Evolutionary conservation across 2,113 vertebrate species (phyloP), one percentile per base, ranked within the genome.

Genomic region (Odobenus rosmarus): DNA sequence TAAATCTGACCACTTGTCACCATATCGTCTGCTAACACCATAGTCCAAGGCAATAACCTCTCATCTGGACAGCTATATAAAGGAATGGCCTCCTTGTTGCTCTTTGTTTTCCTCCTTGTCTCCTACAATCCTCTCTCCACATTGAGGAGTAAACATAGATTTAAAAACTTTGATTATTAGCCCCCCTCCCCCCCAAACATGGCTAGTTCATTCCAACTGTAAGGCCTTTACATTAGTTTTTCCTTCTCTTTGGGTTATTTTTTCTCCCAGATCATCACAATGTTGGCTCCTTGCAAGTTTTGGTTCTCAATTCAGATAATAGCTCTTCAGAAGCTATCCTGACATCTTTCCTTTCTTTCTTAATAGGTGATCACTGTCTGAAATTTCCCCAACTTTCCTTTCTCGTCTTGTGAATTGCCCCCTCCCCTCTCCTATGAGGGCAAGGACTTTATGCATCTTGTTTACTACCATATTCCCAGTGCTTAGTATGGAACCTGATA

Each of bases 321-420:
- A 90, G 5, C 31, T 89, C 31, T 28, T 93, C 23, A 95, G 69
- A 97, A 8, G 18, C 36, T 88, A 69, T 69, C 19, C 23, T 83
- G 39, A 55, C 28, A 67, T 53, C 42, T 61, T 91, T n/a, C n/a
- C 15, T 93, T 90, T 53, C 51, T 94, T 94, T n/a, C n/a, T 86
- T 93, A 92, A 69, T 61, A 95, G 62, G 28, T 77, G 36, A 77
- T 80, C 36, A 61, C 2, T 36, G 42, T 87, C 81, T 90, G 84
- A 93, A 92, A 64, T 79, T 62, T 95, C 24, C 12, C 4, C 61
- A 21, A 5, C 28, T 59, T 46, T 94, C 53, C 39, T 82, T 49
- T 7, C 19, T 84, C 23, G 10, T 82, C 82, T 90, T 46, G 18
- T 93, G 74, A 86, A 49, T 88, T 89, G 21, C 7, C 13, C 13